Percentiles rank a stretch among this genome's conserved stretches.
phyloP scores from a whole-genome alignment of 2,797 vertebrate species.

The Novumbra hubbsi region DNA sequence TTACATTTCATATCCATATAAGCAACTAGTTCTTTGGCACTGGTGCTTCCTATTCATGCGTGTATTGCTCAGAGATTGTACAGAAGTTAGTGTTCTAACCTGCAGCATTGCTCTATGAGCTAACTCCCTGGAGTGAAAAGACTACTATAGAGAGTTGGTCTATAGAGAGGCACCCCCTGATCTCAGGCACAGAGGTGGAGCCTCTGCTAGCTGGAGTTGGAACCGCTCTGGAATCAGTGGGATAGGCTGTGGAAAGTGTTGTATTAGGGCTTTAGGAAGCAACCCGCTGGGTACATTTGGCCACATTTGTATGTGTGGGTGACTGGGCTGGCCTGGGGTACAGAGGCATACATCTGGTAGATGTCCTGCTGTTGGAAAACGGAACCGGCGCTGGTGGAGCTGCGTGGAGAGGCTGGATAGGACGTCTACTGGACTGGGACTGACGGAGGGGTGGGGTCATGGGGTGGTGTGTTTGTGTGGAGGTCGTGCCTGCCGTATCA shows the following conservation, averaged over 20 bases:
- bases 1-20: slow-evolving; percentile 12
- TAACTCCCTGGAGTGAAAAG: slow-evolving; percentile 73
- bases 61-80: slow-evolving; percentile 11
- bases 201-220: neutral
- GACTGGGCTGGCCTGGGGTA: neutral
- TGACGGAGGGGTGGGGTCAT: neutral
- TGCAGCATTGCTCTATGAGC: neutral
- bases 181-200: slow-evolving; percentile 54
- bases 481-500: slow-evolving; percentile 64
- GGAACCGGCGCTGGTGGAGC: neutral
- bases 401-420: slow-evolving; percentile 5
- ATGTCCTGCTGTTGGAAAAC: neutral
- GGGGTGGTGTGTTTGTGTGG: neutral
- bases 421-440: neutral
- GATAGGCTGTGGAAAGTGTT: neutral
- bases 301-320: neutral
- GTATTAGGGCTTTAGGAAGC: neutral
- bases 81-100: slow-evolving; percentile 23
- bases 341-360: neutral
- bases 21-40: slow-evolving; percentile 38
- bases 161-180: slow-evolving; percentile 80
- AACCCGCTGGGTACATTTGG: neutral
- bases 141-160: slow-evolving; percentile 78
- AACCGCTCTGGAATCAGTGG: neutral
- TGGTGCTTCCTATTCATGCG: slow-evolving; percentile 13